Evolutionary conservation across 1,140 invertebrate genomes (phyloP).

Genomic region (Phortica variegata): DNA sequence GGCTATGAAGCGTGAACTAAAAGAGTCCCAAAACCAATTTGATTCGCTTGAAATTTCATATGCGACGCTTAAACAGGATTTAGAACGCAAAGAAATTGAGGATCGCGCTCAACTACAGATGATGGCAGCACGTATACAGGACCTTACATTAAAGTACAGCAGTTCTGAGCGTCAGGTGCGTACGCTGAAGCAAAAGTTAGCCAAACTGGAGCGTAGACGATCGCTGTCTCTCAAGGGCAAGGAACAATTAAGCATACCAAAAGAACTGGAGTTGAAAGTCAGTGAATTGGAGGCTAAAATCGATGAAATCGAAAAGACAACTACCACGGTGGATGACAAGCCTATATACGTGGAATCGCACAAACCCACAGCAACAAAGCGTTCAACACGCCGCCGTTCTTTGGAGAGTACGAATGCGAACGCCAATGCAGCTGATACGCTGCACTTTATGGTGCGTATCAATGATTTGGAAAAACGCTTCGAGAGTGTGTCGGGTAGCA

Average conservation of each 20-base stretch:
- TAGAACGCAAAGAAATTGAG: conserved; percentile 67
- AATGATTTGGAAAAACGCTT: conserved; percentile 66
- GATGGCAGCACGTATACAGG: conserved; percentile 81
- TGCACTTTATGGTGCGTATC: conserved; percentile 74
- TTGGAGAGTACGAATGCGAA: conserved; percentile 67
- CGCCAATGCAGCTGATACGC: conserved; percentile 72
- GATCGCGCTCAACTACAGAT: conserved; percentile 73
- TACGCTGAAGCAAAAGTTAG: conserved; percentile 74
- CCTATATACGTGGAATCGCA: background rate
- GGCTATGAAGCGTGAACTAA: conserved; percentile 77
- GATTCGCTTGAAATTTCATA: conserved; percentile 78
- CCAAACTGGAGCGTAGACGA: conserved; percentile 75
- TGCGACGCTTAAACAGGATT: conserved; percentile 71
- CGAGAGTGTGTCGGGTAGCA: conserved; percentile 18
- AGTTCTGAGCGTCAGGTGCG: conserved; percentile 81
- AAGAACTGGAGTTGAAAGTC: conserved; percentile 81
- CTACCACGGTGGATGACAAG: background rate
- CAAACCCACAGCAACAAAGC: background rate
- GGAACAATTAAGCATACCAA: conserved; percentile 76
- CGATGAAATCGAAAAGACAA: conserved; percentile 62
- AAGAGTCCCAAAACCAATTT: conserved; percentile 76
- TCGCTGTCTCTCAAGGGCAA: conserved; percentile 78
- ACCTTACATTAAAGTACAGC: conserved; percentile 77
- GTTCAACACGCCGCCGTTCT: conserved; percentile 25
- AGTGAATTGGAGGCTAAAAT: conserved; percentile 78